Conservation (phyloP, 2,888 invertebrate genomes). For the Sminthurides aquaticus region DNA sequence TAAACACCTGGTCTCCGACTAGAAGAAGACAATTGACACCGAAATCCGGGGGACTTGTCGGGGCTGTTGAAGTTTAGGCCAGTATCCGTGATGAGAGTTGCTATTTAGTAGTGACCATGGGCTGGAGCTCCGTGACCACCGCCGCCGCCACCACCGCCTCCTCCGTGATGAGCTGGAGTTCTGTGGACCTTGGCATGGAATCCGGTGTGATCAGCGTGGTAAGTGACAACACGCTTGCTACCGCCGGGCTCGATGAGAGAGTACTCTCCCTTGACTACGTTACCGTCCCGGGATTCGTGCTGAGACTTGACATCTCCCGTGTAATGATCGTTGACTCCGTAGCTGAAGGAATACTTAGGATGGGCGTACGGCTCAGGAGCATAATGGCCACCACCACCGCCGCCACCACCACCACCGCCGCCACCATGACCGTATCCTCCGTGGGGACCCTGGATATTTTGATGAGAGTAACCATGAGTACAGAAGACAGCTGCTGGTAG, state of each 20-base stretch:
- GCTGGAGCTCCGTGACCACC: constrained; percentile 13
- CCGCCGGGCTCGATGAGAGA: constrained; percentile 68
- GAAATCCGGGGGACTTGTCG: too few relatives aligned
- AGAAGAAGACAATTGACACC: too few relatives aligned
- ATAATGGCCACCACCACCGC: background rate
- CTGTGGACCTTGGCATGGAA: constrained; percentile 65
- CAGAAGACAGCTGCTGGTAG: constrained; percentile 25
- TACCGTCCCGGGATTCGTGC: constrained; percentile 64
- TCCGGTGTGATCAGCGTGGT: constrained; percentile 66
- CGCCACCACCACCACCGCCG: constrained; percentile 5
- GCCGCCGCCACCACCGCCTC: constrained; percentile 8
- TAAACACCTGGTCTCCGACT: too few relatives aligned
- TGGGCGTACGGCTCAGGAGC: constrained; percentile 45
- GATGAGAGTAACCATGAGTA: constrained; percentile 34
- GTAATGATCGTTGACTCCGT: constrained; percentile 66
- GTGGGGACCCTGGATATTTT: constrained; percentile 30
- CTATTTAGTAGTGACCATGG: constrained; percentile 3
- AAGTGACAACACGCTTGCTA: constrained; percentile 62
- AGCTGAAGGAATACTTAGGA: constrained; percentile 69
- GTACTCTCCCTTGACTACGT: constrained; percentile 65
- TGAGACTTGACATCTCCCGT: constrained; percentile 66
- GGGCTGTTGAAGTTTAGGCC: background rate
- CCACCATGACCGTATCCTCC: constrained; percentile 20
- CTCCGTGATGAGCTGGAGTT: constrained; percentile 21
- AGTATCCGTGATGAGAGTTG: constrained; percentile 8